These are phyloP conservation scores for Urocolius indicus DNA, from an alignment of 2,113 vertebrate species.

Conservation along the genomic window DNA sequence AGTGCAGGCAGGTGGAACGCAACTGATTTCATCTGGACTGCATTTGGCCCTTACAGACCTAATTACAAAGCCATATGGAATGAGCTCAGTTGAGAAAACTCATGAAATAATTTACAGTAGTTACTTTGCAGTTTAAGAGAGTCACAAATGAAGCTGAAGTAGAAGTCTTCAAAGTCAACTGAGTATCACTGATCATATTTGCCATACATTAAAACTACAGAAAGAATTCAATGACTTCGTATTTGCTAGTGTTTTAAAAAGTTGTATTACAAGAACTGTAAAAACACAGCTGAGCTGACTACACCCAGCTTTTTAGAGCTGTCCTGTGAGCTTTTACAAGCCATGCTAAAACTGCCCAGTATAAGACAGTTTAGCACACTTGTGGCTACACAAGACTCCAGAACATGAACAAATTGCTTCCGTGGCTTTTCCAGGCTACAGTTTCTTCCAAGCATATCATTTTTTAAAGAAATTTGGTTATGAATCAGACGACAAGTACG, in stretches of 20 bases:
- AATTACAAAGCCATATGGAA: not conserved
- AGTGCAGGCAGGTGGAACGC: constrained; percentile 38
- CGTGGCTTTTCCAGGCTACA: not conserved
- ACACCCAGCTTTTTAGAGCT: not conserved
- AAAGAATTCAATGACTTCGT: not conserved
- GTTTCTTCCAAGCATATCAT: not conserved
- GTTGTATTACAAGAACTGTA: not conserved
- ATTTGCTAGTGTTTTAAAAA: not conserved
- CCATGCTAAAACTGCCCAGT: not conserved
- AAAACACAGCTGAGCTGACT: not conserved
- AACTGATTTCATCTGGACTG: constrained; percentile 24
- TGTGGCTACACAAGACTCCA: not conserved
- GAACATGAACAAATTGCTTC: not conserved
- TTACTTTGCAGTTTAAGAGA: not conserved
- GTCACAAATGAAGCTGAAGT: not conserved
- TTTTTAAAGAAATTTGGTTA: not conserved
- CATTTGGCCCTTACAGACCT: not conserved
- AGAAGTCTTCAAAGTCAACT: not conserved
- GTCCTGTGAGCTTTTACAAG: not conserved
- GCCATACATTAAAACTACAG: not conserved
- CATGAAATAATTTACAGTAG: not conserved
- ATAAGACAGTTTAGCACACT: not conserved
- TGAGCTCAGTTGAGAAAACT: not conserved
- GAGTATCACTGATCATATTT: not conserved
- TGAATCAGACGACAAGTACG: not conserved